Conservation (phyloP, 2,797 vertebrate species). For the Sarcophilus harrisii region DNA sequence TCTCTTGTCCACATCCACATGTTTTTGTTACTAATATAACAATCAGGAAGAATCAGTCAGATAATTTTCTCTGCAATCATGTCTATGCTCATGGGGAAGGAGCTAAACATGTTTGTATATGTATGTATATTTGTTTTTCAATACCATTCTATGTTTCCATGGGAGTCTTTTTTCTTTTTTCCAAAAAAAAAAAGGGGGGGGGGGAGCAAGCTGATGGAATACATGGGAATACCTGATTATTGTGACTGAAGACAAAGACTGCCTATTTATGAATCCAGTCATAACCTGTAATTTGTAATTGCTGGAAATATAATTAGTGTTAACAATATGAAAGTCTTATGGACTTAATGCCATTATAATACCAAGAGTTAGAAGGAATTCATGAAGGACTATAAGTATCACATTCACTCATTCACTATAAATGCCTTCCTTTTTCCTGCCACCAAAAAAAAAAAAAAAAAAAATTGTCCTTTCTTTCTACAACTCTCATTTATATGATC, state of each 20-base stretch:
- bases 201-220: conserved; percentile 12
- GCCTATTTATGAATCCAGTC: conserved; percentile 58
- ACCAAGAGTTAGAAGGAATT: conserved; percentile 27
- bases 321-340: conserved; percentile 17
- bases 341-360: conserved; percentile 44
- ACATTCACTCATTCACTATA: neutral
- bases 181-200: conserved; percentile 18
- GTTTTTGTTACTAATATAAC: neutral
- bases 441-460: conserved; percentile 24
- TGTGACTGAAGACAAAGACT: conserved; percentile 62
- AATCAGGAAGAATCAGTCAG: conserved; percentile 7
- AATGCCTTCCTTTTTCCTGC: conserved; percentile 50
- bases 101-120: neutral
- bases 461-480: conserved; percentile 42
- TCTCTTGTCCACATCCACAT: neutral
- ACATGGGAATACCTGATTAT: conserved; percentile 32
- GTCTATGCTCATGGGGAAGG: conserved; percentile 25
- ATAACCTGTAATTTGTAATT: conserved; percentile 60
- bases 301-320: conserved; percentile 46
- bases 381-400: neutral
- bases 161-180: conserved; percentile 60
- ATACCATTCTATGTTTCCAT: conserved; percentile 62
- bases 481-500: conserved; percentile 39
- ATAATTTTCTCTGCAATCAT: neutral
- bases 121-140: conserved; percentile 3